Evolutionary conservation across 2,113 vertebrate species (phyloP).

Genomic region (Telmatochromis sp.): DNA sequence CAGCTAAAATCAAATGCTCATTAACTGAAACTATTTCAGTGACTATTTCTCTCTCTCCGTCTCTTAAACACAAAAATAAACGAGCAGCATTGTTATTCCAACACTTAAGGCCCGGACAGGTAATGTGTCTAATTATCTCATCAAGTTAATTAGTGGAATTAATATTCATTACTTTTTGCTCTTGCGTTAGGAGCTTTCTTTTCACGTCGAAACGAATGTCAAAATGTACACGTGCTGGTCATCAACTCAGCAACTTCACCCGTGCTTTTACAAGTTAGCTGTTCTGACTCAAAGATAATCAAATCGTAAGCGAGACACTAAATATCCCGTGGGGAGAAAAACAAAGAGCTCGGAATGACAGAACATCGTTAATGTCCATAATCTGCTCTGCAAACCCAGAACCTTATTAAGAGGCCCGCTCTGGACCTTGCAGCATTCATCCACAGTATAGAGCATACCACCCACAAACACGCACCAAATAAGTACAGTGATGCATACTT

Average conservation of each 20-base stretch:
- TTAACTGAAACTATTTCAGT: neutral
- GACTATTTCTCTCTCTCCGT: neutral
- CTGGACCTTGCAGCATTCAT: accelerated
- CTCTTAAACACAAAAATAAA: neutral
- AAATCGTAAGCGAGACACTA: neutral
- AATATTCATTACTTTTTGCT: neutral
- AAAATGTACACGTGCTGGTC: neutral
- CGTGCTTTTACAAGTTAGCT: neutral
- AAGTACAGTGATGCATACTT: accelerated
- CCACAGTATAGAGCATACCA: neutral
- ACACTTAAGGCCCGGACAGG: neutral
- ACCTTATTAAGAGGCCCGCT: neutral
- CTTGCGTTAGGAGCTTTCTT: neutral
- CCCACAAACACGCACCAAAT: neutral
- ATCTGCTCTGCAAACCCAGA: neutral
- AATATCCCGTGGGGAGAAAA: neutral
- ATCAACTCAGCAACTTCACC: neutral
- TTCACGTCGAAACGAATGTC: neutral
- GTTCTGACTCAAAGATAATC: neutral
- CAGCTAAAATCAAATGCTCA: neutral
- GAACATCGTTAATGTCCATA: neutral
- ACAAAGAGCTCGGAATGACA: neutral
- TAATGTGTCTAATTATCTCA: neutral
- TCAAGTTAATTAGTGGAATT: neutral
- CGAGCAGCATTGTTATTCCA: neutral